These are phyloP conservation scores for Campoletis raptor DNA, from an alignment of 2,888 invertebrate genomes.

Conservation along the genomic window DNA sequence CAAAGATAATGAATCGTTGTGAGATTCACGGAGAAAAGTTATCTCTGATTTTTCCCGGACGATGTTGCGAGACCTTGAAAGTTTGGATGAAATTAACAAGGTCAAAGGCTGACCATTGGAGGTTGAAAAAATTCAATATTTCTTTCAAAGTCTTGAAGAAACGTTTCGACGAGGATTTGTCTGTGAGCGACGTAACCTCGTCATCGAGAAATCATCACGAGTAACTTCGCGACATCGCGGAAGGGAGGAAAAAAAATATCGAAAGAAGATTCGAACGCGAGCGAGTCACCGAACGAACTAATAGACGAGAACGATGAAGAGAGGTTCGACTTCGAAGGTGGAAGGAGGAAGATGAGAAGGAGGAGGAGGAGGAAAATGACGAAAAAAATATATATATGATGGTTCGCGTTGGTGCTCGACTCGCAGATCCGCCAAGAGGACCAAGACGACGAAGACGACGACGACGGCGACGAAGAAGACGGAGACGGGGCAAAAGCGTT, in stretches of 20 bases:
- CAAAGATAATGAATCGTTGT: not conserved
- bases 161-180: conserved; percentile 60
- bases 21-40: not conserved
- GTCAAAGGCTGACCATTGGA: conserved; percentile 3
- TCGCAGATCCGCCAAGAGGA: conserved; percentile 65
- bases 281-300: conserved; percentile 74
- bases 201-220: conserved; percentile 62
- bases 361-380: conserved; percentile 23
- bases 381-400: conserved; percentile 49
- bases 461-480: conserved; percentile 71
- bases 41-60: not conserved
- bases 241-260: conserved; percentile 61
- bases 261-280: conserved; percentile 71
- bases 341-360: conserved; percentile 1
- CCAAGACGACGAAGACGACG: conserved; percentile 67
- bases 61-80: conserved; percentile 2
- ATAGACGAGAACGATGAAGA: conserved; percentile 73
- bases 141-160: conserved; percentile 11
- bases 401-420: conserved; percentile 51
- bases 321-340: conserved; percentile 19
- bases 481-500: conserved; percentile 73
- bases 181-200: conserved; percentile 63
- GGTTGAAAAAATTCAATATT: not conserved
- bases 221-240: conserved; percentile 53
- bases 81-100: conserved; percentile 21